Evolutionary conservation across 2,113 vertebrate species (phyloP), one percentile per base, ranked within the genome.

Genomic region (Hymenochirus boettgeri): DNA sequence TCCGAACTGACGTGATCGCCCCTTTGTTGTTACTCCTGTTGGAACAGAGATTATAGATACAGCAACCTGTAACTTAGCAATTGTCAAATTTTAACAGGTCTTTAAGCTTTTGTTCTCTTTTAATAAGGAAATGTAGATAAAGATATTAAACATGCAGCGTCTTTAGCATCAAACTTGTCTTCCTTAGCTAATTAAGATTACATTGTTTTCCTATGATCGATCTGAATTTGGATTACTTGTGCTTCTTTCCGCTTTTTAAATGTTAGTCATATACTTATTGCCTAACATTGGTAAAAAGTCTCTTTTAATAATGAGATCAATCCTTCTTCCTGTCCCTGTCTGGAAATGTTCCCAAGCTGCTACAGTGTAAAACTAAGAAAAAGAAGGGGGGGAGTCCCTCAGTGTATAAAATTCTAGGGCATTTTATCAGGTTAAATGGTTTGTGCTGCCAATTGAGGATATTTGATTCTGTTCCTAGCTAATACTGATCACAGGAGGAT

Each of bases 401-500:
- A 67, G 56, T 59, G 56, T 53, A 42, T 42, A 67, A 57, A 60
- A 67, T 67, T 60, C 18, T 23, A 52, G 22, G 35, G 25, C 33
- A 21, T 67, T 53, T 60, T 60, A 67, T 67, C 65, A 67, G 65
- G 37, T 53, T 59, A 67, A 60, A 59, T 51, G 65, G 15, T 46
- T 59, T 60, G 54, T 45, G 56, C 47, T 67, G 64, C 56, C 65
- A 60, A 15, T 2, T 29, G 56, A 67, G 46, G 24, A 29, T 45
- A 67, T 67, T 60, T 67, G 56, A 60, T 59, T 59, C 65, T 53
- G 31, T 60, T 47, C 56, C 79, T 75, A 73, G 76, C 76, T 73
- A 71, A 71, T 62, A 69, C 71, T 76, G 74, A 76, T 76, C 76
- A 81, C 70, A 74, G 71, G 72, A 76, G 75, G 74, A 79, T 61